Evolutionary conservation across 2,888 invertebrate genomes (phyloP).

Genomic region (Rhorus exstirpatorius): DNA sequence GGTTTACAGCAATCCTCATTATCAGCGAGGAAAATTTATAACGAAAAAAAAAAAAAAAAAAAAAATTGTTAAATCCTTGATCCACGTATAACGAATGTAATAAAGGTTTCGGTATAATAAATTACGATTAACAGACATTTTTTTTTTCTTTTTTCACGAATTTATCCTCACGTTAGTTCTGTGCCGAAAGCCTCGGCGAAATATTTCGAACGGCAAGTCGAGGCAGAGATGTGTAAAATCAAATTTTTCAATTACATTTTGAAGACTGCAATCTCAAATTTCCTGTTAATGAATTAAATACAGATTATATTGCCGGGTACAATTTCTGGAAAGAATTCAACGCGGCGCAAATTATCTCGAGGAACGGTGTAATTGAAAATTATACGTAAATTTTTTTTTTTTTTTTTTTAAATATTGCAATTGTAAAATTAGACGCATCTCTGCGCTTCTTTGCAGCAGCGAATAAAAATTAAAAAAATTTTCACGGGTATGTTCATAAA

Average conservation of each 20-base stretch:
- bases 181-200: neutral
- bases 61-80: constrained; percentile 36
- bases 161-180: neutral
- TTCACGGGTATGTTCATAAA: constrained; percentile 74
- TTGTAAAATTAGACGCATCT: neutral
- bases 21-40: constrained; percentile 12
- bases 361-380: too few species aligned
- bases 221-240: neutral
- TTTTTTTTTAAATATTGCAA: neutral
- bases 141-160: constrained; percentile 2
- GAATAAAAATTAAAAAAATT: constrained; percentile 67
- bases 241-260: too few species aligned
- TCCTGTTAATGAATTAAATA: too few species aligned
- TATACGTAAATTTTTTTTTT: too few species aligned
- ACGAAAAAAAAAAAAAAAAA: too few species aligned
- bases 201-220: constrained; percentile 34
- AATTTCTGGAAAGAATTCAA: too few species aligned
- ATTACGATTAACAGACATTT: constrained; percentile 50
- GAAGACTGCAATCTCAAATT: too few species aligned
- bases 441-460: constrained; percentile 9
- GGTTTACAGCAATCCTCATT: constrained; percentile 6
- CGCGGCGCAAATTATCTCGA: too few species aligned
- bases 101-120: constrained; percentile 64
- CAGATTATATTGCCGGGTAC: too few species aligned
- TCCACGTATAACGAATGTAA: constrained; percentile 64